Conservation (phyloP, 2,888 invertebrate species). For the Eudasyphora cyanicolor region DNA sequence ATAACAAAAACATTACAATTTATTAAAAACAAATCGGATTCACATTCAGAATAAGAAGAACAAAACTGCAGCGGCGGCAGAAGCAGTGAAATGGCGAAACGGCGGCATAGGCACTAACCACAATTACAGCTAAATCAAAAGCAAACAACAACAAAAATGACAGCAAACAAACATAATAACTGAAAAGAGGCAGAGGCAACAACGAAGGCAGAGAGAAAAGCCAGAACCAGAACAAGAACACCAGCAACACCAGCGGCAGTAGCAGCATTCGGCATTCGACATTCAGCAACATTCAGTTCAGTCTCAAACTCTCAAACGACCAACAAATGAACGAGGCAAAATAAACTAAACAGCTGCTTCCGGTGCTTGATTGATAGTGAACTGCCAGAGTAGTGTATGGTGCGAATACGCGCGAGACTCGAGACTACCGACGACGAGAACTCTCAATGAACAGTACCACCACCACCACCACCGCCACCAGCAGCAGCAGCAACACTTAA, state of each 20-base stretch:
- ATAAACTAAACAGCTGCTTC: constrained; percentile 80
- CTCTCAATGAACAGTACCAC: background rate
- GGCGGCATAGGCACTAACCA: constrained; percentile 62
- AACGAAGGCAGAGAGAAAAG: constrained; percentile 63
- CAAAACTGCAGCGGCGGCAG: too few species aligned
- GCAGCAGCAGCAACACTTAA: background rate
- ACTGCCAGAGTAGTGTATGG: constrained; percentile 71
- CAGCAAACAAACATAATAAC: constrained; percentile 38
- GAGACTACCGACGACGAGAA: constrained; percentile 2
- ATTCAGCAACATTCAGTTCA: constrained; percentile 31
- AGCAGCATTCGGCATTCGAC: too few species aligned
- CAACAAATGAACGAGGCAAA: constrained; percentile 70
- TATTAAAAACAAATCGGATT: constrained; percentile 45
- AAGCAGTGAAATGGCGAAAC: constrained; percentile 61
- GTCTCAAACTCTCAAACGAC: too few species aligned
- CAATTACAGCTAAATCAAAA: constrained; percentile 46
- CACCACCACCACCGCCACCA: background rate
- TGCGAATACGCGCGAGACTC: background rate
- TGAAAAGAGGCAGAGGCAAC: constrained; percentile 30
- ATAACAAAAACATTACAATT: constrained; percentile 32
- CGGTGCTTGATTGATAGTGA: constrained; percentile 80
- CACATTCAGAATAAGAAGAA: constrained; percentile 41
- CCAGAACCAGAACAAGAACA: constrained; percentile 39
- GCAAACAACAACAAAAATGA: constrained; percentile 4
- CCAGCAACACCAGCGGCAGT: constrained; percentile 54